A percentile compares a stretch with the other conserved stretches of the same genome.
Conservation (phyloP, 1,140 invertebrate species). For the Hyles euphorbiae region DNA sequence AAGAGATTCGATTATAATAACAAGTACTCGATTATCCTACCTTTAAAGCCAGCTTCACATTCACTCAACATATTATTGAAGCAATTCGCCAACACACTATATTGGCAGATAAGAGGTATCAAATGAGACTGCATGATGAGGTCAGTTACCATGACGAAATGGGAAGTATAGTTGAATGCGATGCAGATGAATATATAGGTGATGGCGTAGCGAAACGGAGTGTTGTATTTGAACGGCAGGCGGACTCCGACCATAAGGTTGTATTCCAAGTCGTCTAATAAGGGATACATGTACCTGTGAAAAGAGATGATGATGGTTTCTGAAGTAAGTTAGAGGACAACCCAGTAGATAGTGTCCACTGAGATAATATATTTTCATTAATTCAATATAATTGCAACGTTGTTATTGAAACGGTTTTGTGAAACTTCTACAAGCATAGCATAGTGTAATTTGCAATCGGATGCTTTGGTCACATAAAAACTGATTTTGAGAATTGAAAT, state of each 20-base stretch:
- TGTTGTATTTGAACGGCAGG: constrained; percentile 40
- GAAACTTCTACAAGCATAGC: too few species aligned
- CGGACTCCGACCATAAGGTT: constrained; percentile 44
- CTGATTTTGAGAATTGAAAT: too few species aligned
- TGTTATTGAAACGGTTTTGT: too few species aligned
- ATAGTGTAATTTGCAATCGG: too few species aligned
- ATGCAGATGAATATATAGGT: constrained; percentile 34
- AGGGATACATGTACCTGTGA: constrained; percentile 47
- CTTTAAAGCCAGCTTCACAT: constrained; percentile 31
- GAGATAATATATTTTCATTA: too few species aligned
- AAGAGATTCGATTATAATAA: too few species aligned
- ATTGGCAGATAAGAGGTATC: constrained; percentile 57
- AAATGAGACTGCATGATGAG: constrained; percentile 51
- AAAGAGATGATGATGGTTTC: too few species aligned
- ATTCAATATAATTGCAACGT: too few species aligned
- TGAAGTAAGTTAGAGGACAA: too few species aligned
- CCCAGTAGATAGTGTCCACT: too few species aligned
- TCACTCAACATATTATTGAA: constrained; percentile 50
- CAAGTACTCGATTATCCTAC: constrained; percentile 14
- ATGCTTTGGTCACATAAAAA: too few species aligned
- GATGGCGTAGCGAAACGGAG: constrained; percentile 26
- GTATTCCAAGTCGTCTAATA: constrained; percentile 55
- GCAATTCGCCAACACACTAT: constrained; percentile 46
- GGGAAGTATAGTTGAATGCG: constrained; percentile 29
- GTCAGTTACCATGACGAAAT: constrained; percentile 53